Base-by-base conservation (phyloP, 2,888 invertebrate genomes). In the Tiliacea citrago region DNA sequence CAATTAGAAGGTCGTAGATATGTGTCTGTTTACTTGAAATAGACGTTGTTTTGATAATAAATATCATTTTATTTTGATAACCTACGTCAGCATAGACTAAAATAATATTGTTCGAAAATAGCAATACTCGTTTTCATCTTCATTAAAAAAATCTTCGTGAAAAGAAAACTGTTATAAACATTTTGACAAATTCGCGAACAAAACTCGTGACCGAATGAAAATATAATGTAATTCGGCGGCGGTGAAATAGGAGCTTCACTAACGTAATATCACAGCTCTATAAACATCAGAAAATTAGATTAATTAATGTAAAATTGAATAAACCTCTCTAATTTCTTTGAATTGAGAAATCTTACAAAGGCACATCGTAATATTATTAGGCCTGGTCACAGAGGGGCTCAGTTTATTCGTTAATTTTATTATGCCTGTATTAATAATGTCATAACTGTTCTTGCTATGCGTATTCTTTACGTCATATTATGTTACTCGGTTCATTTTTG, bases 281-380 rank as follows among this genome's bases (percentile, higher is more conserved):
- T 71, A 67, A 75, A 74, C 21, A 61, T 58, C 61, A 69, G 39
- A 80, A 67, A 60, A 45, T 60, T 63, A 82, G 9, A 78, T 85
- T 24, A 70, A 72, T 82, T 82, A 61, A 42, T n/a, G n/a, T 57
- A 73, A 55, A 86, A 85, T 73, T 75, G 61, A 76, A 81, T 76
- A 65, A 75, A 76, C 71, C 74, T 66, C 51, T 77, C 68, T 68
- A 69, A 79, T 73, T 81, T 81, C 49, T 66, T 73, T 75, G 73
- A 75, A 67, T 77, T 68, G 57, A 16, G 42, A 63, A 77, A 71
- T 69, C 68, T 78, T 73, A 76, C 62, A 79, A 83, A 79, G 76
- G 70, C 62, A 57, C 61, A 72, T 65, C 62, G 39, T 83, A 75
- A 86, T 79, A 42, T 39, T 68, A 81, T 85, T 85, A 85, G 53